Base-by-base conservation (phyloP, 2,797 vertebrate genomes). In the Siniperca scherzeri region DNA sequence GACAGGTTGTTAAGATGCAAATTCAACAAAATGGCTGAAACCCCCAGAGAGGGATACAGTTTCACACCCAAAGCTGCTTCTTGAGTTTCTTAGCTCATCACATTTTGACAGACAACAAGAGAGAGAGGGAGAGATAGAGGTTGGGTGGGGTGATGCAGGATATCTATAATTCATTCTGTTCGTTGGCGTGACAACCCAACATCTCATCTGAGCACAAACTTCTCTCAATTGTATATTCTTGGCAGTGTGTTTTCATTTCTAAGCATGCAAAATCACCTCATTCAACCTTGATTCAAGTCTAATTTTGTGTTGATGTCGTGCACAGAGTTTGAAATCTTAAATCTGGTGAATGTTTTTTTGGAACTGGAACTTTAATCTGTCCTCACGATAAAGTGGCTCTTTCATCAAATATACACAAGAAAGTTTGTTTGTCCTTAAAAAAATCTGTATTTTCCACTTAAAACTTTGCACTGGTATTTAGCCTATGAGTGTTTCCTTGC, bases 1-100 rank as follows among this genome's bases (percentile, higher is more conserved):
- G 89, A 92, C 93, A 94, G 93, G 91, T 94, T 92, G 91, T 92
- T 93, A 93, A 92, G 91, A 95, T 95, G 93, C 91, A 92, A 94
- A 95, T 93, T 93, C 89, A 88, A 93, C 90, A 89, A 93, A 94
- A 94, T 94, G 91, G 86, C 88, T 85, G 88, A 93, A 92, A 80
- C 75, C 88, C 88, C 88, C 57, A 77, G 90, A 93, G 92, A 90
- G 79, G 78, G 89, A 90, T 91, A 91, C 38, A 78, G 90, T 94
- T 94, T 94, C 93, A 90, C 88, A 90, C 83, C 88, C 88, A 87
- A 91, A 91, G 89, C 89, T 64, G 77, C 88, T 86, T 91, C 89
- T 91, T 88, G 72, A 83, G 89, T 92, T 94, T 93, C 91, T 80
- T 78, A 81, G 89, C 92, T 93, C 92, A 91, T 94, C 94, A 88